phyloP scores from a whole-genome alignment of 92 coral and sea anemone genomes.

The Epizoanthus scotinus region DNA sequence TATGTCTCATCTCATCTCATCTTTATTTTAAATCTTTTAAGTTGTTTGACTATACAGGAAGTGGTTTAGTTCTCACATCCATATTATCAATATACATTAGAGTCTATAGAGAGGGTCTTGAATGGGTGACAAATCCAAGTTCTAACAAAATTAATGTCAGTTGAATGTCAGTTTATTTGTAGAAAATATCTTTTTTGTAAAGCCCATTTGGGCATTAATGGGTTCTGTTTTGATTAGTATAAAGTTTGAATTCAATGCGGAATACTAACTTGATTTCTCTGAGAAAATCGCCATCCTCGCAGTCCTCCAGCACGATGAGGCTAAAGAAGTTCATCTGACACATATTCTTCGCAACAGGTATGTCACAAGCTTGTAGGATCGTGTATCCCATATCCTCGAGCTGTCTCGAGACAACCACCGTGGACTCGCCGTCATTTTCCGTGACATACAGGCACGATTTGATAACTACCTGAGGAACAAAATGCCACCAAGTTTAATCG shows the following conservation, averaged over 20 bases:
- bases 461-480: conserved; percentile 15
- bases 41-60: too few relatives aligned
- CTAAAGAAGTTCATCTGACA: conserved; percentile 42
- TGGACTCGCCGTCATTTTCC: conserved; percentile 11
- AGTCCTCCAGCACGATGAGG: conserved; percentile 30
- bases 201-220: too few relatives aligned
- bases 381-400: conserved; percentile 39
- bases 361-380: conserved; percentile 11
- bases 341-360: conserved; percentile 30
- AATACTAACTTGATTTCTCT: conserved; percentile 28
- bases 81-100: too few relatives aligned
- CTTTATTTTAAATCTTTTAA: too few relatives aligned
- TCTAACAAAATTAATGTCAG: too few relatives aligned
- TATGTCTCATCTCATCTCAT: too few relatives aligned
- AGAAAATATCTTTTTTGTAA: too few relatives aligned
- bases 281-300: conserved; percentile 15
- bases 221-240: not conserved
- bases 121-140: too few relatives aligned
- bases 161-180: too few relatives aligned
- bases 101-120: too few relatives aligned
- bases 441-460: conserved; percentile 37
- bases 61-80: too few relatives aligned
- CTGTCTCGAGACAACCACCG: conserved; percentile 10
- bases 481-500: not conserved
- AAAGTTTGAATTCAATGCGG: not conserved